Percentiles rank a stretch among this genome's conserved stretches.
Evolutionary conservation across 23 tunicate species (phyloP).

Genomic region (Halocynthia aurantium): DNA sequence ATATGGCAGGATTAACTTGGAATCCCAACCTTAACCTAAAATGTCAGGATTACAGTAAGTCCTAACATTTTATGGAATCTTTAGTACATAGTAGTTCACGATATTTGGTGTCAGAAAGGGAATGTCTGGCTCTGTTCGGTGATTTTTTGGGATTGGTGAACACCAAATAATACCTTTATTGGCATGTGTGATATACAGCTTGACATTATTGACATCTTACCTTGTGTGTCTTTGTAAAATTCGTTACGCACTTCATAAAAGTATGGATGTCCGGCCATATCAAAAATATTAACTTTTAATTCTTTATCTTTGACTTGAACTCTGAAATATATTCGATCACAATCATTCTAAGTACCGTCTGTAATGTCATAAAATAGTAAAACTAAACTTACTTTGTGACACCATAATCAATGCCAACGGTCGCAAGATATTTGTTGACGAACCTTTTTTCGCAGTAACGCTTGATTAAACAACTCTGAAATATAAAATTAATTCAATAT

Average conservation of each 20-base stretch:
- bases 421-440: slow-evolving; percentile 81
- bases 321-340: neutral
- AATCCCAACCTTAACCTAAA: no score
- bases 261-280: slow-evolving; percentile 91
- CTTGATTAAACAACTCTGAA: slow-evolving; percentile 18
- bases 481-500: no score
- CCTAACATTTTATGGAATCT: no score
- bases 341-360: neutral
- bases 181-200: no score
- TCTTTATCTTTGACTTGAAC: slow-evolving; percentile 63
- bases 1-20: no score
- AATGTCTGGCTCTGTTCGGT: no score
- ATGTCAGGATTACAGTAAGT: no score
- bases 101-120: no score
- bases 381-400: slow-evolving; percentile 43
- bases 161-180: no score
- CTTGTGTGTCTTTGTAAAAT: slow-evolving; percentile 90
- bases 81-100: no score
- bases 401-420: slow-evolving; percentile 98
- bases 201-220: neutral
- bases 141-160: no score
- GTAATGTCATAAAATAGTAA: neutral
- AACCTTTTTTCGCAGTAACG: slow-evolving; percentile 95
- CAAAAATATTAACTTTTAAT: slow-evolving; percentile 89
- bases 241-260: slow-evolving; percentile 93